Conservation (phyloP, 2,113 vertebrate species). For the Chaetura pelagica region DNA sequence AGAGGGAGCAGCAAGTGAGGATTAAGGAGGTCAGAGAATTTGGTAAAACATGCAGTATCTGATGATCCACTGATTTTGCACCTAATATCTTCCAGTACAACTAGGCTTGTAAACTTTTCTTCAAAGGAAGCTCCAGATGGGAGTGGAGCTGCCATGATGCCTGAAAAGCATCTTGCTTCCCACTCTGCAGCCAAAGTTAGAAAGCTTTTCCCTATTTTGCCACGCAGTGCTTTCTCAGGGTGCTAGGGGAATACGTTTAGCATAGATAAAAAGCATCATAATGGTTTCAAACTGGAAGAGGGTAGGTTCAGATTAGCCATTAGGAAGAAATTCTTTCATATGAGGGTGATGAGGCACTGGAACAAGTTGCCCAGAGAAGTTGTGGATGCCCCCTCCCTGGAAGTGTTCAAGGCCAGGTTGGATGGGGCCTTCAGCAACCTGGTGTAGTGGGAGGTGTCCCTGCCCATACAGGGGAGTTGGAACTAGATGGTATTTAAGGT, state of each 20-base stretch:
- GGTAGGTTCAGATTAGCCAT: too few relatives aligned
- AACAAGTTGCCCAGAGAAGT: too few relatives aligned
- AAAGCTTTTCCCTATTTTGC: neutral
- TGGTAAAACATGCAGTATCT: neutral
- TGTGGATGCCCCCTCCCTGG: too few relatives aligned
- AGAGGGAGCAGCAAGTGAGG: neutral
- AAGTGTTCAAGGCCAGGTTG: too few relatives aligned
- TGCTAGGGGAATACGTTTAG: neutral
- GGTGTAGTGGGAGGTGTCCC: too few relatives aligned
- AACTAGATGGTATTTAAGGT: too few relatives aligned
- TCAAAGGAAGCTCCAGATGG: neutral
- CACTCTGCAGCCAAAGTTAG: neutral
- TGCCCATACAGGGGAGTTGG: too few relatives aligned
- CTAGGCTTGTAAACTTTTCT: neutral
- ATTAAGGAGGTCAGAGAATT: neutral
- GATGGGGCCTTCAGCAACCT: too few relatives aligned
- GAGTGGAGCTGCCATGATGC: neutral
- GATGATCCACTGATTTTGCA: neutral
- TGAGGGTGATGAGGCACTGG: too few relatives aligned
- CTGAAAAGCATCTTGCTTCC: neutral
- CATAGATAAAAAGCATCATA: neutral
- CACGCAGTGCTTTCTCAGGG: neutral
- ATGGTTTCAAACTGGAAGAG: too few relatives aligned
- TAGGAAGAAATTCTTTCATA: too few relatives aligned
- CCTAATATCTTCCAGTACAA: neutral